Percentiles rank a stretch among this genome's conserved stretches.
Conservation (phyloP, 1,140 invertebrate genomes). For the Brachionus sp. region DNA sequence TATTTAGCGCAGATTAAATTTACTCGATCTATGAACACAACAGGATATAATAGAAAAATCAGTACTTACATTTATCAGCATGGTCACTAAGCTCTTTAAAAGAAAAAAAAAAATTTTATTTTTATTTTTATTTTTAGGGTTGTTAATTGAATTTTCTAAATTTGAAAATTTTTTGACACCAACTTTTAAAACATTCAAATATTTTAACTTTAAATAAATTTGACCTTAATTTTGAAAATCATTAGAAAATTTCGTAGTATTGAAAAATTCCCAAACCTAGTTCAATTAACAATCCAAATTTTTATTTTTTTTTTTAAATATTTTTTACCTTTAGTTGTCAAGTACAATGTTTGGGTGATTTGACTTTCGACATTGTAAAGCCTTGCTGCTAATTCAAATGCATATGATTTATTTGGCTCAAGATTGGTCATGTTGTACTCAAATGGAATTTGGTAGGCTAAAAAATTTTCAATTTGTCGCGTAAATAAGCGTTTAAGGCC, state of each 20-base stretch:
- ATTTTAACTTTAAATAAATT: too few relatives aligned
- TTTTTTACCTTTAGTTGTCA: neutral
- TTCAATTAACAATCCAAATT: too few relatives aligned
- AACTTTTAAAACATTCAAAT: too few relatives aligned
- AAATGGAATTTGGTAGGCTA: conserved; percentile 6
- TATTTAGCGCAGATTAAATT: neutral
- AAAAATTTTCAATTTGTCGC: neutral
- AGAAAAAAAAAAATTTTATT: neutral
- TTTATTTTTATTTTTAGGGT: neutral
- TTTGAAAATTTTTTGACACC: too few relatives aligned
- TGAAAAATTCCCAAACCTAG: too few relatives aligned
- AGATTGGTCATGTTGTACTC: conserved; percentile 19
- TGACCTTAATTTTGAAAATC: too few relatives aligned
- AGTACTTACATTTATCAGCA: conserved; percentile 39
- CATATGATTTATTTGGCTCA: neutral
- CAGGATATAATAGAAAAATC: neutral
- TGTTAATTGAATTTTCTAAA: too few relatives aligned
- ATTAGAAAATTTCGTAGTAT: too few relatives aligned
- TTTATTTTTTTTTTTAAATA: neutral
- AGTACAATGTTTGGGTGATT: neutral
- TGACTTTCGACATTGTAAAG: conserved; percentile 19
- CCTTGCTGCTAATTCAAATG: neutral
- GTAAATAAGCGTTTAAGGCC: neutral
- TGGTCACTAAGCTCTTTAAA: neutral
- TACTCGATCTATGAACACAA: neutral